Evolutionary conservation across 2,888 invertebrate species (phyloP), one percentile per base, ranked within the genome.

Genomic region (Mimas tiliae): DNA sequence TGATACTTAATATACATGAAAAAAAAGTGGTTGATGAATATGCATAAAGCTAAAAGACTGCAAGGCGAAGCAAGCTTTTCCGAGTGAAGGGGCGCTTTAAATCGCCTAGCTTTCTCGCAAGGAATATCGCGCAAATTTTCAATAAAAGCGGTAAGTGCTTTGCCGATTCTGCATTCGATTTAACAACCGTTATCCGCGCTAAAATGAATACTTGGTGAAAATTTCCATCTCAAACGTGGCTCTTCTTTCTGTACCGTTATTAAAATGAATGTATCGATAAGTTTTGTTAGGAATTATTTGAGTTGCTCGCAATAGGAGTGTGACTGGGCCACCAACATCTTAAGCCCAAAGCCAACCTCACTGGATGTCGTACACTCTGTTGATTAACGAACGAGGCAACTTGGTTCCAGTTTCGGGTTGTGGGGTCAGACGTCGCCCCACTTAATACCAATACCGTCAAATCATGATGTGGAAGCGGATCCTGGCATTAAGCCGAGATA

Each of bases 41-140:
- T 58, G 58, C 58, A 58, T 42, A 58, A 42, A 58, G 58, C 19
- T 58, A 42, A 58, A 55, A 58, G 58, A 58, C 58, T 42, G 42
- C 58, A 58, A 58, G 58, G 38, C 19, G 38, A 42, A 55, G 55
- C 55, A 58, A 58, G 58, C 38, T 38, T 58, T 58, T 42, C 19
- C 12, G 58, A 53, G 53, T 19, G 12, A 58, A 58, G 58, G 19
- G 42, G 58, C 58, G 58, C 58, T 58, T 58, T 58, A 8, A 58
- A 42, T 19, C 58, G 58, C 58, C 42, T 12, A 38, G 38, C 58
- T 58, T 58, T 58, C 58, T 58, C 58, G 42, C 42, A 58, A 42
- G 58, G 58, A 58, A 58, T 58, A 58, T 58, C 38, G 58, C 34
- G 19, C 19, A 58, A 58, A 38, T n/a, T n/a, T 58, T 58, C 55